Percentiles rank a stretch among this genome's conserved stretches.
These are phyloP conservation scores for Euthynnus affinis DNA, from an alignment of 2,797 vertebrate genomes.

Conservation along the genomic window DNA sequence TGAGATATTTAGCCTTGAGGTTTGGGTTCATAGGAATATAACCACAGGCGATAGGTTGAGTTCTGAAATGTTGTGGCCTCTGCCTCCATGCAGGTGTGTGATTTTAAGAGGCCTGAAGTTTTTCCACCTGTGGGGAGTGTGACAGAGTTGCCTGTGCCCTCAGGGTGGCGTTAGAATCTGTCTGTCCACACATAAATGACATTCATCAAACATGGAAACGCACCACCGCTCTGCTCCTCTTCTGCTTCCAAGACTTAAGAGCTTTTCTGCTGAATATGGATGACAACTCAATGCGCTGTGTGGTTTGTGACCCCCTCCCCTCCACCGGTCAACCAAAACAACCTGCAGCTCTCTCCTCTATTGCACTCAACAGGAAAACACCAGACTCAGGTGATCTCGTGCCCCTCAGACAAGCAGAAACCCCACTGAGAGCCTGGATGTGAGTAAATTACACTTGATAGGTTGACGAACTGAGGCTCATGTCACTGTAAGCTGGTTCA, in stretches of 20 bases:
- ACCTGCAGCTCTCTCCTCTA: constrained; percentile 35
- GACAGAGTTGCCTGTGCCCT: constrained; percentile 44
- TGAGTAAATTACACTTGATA: constrained; percentile 59
- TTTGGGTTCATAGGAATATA: constrained; percentile 48
- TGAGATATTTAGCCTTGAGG: constrained; percentile 53
- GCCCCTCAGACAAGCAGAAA: constrained; percentile 20
- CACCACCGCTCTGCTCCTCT: constrained; percentile 25
- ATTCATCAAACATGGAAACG: constrained; percentile 57
- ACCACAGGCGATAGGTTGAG: constrained; percentile 53
- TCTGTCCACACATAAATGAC: constrained; percentile 55
- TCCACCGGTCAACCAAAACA: constrained; percentile 54
- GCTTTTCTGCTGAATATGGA: constrained; percentile 29
- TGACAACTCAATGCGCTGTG: constrained; percentile 50
- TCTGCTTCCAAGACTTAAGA: constrained; percentile 33
- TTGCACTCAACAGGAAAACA: constrained; percentile 45
- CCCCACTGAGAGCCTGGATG: constrained; percentile 26
- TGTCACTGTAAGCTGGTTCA: constrained; percentile 49
- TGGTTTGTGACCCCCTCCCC: constrained; percentile 37
- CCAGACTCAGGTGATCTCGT: constrained; percentile 56
- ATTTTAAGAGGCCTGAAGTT: constrained; percentile 72
- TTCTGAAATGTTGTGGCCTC: constrained; percentile 38
- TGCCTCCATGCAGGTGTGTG: constrained; percentile 72
- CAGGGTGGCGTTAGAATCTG: constrained; percentile 61
- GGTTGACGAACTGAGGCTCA: constrained; percentile 54
- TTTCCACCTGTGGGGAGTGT: constrained; percentile 58